phyloP scores from a whole-genome alignment of 2,888 invertebrate genomes.

The Harmothoe impar region DNA sequence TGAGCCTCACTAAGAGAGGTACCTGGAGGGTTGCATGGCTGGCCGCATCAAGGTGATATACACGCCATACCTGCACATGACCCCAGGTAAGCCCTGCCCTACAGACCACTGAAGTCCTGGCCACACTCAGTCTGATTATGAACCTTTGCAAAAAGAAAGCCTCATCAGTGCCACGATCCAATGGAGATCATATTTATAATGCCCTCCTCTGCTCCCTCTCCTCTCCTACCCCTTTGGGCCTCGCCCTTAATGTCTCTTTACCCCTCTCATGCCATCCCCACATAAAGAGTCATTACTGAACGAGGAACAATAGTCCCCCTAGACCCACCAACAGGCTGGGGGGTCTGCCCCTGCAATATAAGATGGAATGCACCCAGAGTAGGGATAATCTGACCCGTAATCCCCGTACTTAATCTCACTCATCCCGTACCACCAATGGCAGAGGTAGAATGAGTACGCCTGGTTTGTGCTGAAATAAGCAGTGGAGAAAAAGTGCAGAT shows the following conservation, averaged over 20 bases:
- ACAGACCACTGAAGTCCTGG: not conserved
- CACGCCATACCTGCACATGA: not conserved
- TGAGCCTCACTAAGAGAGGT: not conserved
- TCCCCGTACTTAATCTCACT: constrained; percentile 13
- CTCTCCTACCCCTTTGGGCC: not conserved
- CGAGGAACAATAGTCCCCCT: not conserved
- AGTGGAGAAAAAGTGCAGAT: too few species aligned
- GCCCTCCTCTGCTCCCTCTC: not conserved
- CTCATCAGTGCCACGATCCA: constrained; percentile 7
- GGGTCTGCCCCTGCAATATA: not conserved
- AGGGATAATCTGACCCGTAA: constrained; percentile 37
- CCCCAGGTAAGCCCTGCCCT: not conserved
- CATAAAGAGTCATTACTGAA: constrained; percentile 31
- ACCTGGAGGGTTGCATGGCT: not conserved
- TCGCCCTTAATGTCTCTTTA: constrained; percentile 9
- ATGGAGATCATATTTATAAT: constrained; percentile 50
- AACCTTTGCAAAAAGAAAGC: not conserved
- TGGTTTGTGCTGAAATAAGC: too few species aligned
- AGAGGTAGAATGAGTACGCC: too few species aligned
- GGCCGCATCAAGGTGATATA: not conserved
- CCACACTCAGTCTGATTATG: constrained; percentile 6
- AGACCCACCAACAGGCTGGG: not conserved
- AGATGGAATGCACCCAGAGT: not conserved
- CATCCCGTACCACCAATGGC: not conserved
- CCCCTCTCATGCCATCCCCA: constrained; percentile 34